These are phyloP conservation scores for Corbicula japonica DNA, from an alignment of 2,888 invertebrate species.

Conservation along the genomic window DNA sequence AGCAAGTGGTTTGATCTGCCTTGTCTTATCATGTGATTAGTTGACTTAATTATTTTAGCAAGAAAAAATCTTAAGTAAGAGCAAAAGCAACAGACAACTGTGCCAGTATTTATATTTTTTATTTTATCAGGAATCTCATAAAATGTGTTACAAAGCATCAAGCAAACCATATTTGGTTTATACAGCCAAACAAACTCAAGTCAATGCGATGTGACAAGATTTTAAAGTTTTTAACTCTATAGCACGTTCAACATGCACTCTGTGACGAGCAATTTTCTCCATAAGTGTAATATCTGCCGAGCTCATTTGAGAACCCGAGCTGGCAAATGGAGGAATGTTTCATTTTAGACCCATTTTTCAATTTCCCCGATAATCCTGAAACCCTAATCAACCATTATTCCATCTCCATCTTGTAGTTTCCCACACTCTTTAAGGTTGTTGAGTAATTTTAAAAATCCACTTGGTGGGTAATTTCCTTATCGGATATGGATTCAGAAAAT, in stretches of 20 bases:
- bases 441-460: constrained; percentile 4
- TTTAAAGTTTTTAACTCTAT: constrained; percentile 24
- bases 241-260: constrained; percentile 28
- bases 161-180: constrained; percentile 28
- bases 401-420: constrained; percentile 27
- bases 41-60: too few relatives aligned
- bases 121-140: constrained; percentile 1
- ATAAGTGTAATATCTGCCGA: constrained; percentile 19
- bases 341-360: constrained; percentile 27
- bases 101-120: background rate
- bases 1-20: background rate
- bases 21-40: constrained; percentile 1
- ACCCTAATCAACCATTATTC: constrained; percentile 51
- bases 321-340: constrained; percentile 41
- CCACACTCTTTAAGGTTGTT: background rate
- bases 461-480: constrained; percentile 29
- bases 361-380: constrained; percentile 40
- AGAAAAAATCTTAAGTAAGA: too few relatives aligned
- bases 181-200: too few relatives aligned
- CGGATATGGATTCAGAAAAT: constrained; percentile 46
- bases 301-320: constrained; percentile 20
- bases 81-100: too few relatives aligned
- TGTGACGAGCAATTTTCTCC: constrained; percentile 43
- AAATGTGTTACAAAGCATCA: constrained; percentile 12
- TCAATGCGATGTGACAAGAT: constrained; percentile 18